phyloP scores from a whole-genome alignment of 2,888 invertebrate genomes.

The Mimumesa dahlbomi region DNA sequence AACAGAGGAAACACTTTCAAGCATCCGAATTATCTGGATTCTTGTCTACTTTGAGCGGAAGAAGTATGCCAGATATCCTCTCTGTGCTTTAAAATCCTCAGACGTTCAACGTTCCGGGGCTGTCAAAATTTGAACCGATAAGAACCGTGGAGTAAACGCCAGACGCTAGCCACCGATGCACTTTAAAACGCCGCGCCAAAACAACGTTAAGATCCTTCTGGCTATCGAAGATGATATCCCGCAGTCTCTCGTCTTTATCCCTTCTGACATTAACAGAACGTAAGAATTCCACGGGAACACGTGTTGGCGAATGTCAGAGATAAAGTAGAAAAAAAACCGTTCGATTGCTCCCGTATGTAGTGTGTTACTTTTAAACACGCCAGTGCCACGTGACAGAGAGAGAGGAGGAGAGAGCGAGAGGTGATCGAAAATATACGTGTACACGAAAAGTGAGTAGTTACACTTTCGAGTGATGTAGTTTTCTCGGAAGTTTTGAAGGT shows the following conservation, averaged over 20 bases:
- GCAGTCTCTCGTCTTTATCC: neutral
- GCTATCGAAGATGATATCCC: neutral
- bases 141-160: slow-evolving; percentile 32
- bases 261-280: neutral
- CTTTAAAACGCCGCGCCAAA: slow-evolving; percentile 53
- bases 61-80: slow-evolving; percentile 41
- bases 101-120: slow-evolving; percentile 33
- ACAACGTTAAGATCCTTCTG: slow-evolving; percentile 9
- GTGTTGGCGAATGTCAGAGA: neutral
- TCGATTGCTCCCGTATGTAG: no score
- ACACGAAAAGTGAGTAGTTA: no score
- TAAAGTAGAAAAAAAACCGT: neutral
- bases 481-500: slow-evolving; percentile 38
- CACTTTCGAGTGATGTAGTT: no score
- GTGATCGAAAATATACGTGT: no score
- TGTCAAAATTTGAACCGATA: slow-evolving; percentile 46
- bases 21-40: slow-evolving; percentile 22
- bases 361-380: no score
- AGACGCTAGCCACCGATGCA: slow-evolving; percentile 30
- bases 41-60: slow-evolving; percentile 15
- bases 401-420: no score
- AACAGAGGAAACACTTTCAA: slow-evolving; percentile 9
- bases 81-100: slow-evolving; percentile 37
- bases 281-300: neutral
- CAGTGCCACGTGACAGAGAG: neutral